Base-by-base conservation (phyloP, 2,113 vertebrate genomes). In the Laterallus jamaicensis region DNA sequence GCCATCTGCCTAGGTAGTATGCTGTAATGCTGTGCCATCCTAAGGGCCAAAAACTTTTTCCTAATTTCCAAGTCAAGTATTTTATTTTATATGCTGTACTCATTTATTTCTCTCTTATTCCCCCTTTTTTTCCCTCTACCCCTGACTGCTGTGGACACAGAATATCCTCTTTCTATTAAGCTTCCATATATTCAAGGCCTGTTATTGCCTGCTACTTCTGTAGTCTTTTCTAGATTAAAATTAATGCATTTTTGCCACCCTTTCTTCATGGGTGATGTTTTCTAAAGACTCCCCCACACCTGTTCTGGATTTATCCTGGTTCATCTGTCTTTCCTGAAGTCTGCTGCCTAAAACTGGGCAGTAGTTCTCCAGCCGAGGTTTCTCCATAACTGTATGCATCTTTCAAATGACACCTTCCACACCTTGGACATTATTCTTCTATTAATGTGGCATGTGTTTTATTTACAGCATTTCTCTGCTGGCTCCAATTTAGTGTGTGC, bases 81-180 rank as follows among this genome's bases (percentile, higher is more conserved):
- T 75, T 25, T 0, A 0, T 31, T 84, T 80, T 66, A 14, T 42
- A n/a, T 44, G 52, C 58, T 71, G 55, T 26, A 15, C 50, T 66
- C 13, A 20, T 54, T 56, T 70, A 3, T 42, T 50, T 60, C 14
- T 18, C 6, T 29, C 13, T 18, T 6, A 5, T 18, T 39, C 17
- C n/a, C 16, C 8, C 4, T 18, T 7, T 29, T 8, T 28, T 14
- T 9, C 4, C 11, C 12, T 1, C 14, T 7, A 2, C 9, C 18
- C 12, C 12, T 2, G 9, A 22, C 52, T 77, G 20, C 35, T 50
- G 40, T 25, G 12, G 20, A 52, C 31, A 44, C 20, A 25, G 28
- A 44, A 13, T 42, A n/a, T 39, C 13, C 12, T 31, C 28, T 67
- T 67, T 10, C 15, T 49, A 62, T 5, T 35, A 60, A 37, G 21